These are phyloP conservation scores for Lutjanus erythropterus DNA, from an alignment of 2,113 vertebrate species.

Conservation along the genomic window DNA sequence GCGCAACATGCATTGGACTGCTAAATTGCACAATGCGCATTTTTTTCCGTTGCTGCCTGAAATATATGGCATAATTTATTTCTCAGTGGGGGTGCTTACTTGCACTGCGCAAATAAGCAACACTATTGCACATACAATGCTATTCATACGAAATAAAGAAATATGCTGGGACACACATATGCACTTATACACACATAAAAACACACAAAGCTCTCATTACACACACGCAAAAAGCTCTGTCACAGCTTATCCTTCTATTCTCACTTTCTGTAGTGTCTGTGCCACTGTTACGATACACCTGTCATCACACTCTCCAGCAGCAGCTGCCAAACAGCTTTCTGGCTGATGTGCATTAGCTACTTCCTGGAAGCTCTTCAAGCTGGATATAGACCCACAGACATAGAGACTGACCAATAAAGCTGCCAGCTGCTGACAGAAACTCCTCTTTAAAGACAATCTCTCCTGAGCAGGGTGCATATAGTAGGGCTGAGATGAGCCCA, in stretches of 20 bases:
- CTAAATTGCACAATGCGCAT: neutral
- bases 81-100: neutral
- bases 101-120: neutral
- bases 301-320: constrained; percentile 57
- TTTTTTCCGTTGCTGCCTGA: neutral
- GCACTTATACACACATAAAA: constrained; percentile 8
- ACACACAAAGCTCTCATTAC: constrained; percentile 59
- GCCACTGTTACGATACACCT: constrained; percentile 74
- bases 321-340: constrained; percentile 53
- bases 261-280: constrained; percentile 62
- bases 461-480: neutral
- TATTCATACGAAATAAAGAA: neutral
- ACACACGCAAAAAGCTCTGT: constrained; percentile 43
- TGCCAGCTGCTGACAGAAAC: constrained; percentile 38
- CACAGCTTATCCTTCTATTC: constrained; percentile 62
- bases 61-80: neutral
- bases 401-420: constrained; percentile 13
- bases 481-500: neutral
- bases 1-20: constrained; percentile 8
- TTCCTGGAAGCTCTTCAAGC: constrained; percentile 64
- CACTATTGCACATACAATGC: neutral
- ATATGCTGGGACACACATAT: neutral
- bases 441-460: neutral
- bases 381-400: constrained; percentile 52
- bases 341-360: constrained; percentile 58